Evolutionary conservation across 2,113 vertebrate species (phyloP), one percentile per base, ranked within the genome.

Genomic region (Malurus melanocephalus): DNA sequence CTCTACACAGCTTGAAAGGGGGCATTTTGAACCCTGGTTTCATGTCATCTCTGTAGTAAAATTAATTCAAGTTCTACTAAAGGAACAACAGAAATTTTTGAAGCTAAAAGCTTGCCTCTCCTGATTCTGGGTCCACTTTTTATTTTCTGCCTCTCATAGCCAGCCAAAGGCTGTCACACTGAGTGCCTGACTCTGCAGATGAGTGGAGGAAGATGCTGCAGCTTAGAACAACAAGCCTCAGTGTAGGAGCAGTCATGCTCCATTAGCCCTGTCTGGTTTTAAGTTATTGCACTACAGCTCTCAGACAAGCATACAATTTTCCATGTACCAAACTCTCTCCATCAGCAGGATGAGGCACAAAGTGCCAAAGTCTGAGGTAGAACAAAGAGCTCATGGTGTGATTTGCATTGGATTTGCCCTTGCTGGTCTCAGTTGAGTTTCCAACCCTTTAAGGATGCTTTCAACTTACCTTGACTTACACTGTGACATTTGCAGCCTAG

Each of bases 261-360:
- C 69, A 76, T 81, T 90, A 94, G 74, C 35, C 72, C 78, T 66
- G 74, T 74, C 94, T 81, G 64, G 43, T 69, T 95, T 86, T 90
- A 87, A 94, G 78, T 82, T 87, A 79, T 56, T 82, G 71, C 93
- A 73, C 90, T 93, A 86, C n/a, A 90, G 83, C 66, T 55, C 27
- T 88, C 74, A 89, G 62, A 79, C 83, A 33, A 71, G 77, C 88
- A 73, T 23, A 49, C 62, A 56, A 55, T 94, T 94, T 93, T 86
- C 71, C 78, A 87, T 6, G 11, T 77, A 88, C 55, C 64, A 85
- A 89, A 80, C 30, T 43, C 75, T 49, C 45, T 40, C 61, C 72
- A 92, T 79, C 59, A 90, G 53, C 61, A 84, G 77, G 57, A 88
- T 11, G 42, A 52, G 49, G 85, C 38, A 45, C 33, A 6, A 80